These are phyloP conservation scores for Sturnira hondurensis DNA, from an alignment of 2,113 vertebrate genomes.

Conservation along the genomic window DNA sequence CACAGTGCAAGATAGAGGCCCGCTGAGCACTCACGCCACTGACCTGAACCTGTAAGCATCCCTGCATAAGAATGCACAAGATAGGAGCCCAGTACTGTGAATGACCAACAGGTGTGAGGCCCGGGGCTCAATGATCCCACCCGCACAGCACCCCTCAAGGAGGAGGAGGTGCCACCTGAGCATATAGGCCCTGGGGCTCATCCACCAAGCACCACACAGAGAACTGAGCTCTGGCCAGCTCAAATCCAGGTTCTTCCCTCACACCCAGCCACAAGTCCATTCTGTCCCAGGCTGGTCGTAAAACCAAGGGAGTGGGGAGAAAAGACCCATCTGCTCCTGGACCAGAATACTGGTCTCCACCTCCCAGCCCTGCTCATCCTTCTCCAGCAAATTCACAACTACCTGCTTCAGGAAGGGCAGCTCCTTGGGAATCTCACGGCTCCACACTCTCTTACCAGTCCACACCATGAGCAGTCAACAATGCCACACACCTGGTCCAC, in stretches of 20 bases:
- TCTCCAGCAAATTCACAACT: not conserved
- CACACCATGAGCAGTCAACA: not conserved
- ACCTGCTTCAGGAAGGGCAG: not conserved
- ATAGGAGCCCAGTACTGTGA: not conserved
- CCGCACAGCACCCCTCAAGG: not conserved
- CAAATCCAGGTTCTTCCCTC: not conserved
- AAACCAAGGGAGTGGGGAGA: not conserved
- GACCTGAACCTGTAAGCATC: not conserved
- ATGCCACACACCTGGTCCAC: not conserved
- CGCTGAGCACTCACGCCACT: accelerated
- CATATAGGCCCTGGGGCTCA: not conserved
- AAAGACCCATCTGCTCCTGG: not conserved
- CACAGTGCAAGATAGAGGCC: accelerated
- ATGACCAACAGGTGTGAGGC: accelerated
- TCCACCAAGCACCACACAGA: not conserved
- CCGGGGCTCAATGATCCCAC: not conserved
- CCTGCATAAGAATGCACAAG: accelerated
- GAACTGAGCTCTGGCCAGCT: not conserved
- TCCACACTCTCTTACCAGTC: not conserved
- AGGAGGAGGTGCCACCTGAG: too few relatives aligned
- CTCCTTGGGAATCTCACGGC: not conserved
- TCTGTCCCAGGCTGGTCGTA: not conserved
- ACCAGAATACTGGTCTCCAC: not conserved
- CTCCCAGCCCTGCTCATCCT: not conserved
- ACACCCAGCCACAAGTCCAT: not conserved